phyloP scores from a whole-genome alignment of 2,797 vertebrate genomes.

The Amphiprion clarkii region DNA sequence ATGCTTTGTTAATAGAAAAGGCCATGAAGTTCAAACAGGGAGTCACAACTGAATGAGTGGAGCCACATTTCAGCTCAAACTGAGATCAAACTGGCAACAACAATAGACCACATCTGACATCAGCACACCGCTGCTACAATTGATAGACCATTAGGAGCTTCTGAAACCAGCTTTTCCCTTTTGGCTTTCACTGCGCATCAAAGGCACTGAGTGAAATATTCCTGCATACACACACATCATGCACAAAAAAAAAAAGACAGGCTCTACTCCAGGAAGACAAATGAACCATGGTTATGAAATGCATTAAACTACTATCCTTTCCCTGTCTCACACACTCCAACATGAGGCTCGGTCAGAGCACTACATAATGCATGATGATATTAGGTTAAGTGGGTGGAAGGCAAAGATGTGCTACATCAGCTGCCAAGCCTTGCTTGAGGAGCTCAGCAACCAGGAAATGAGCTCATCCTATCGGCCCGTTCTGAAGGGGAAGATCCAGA shows the following conservation, averaged over 20 bases:
- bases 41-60: conserved; percentile 24
- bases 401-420: conserved; percentile 56
- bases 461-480: conserved; percentile 55
- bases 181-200: conserved; percentile 22
- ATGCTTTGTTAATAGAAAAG: conserved; percentile 52
- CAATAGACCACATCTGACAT: conserved; percentile 39
- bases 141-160: conserved; percentile 13
- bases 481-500: conserved; percentile 11
- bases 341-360: conserved; percentile 6
- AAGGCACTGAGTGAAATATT: not conserved
- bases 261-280: not conserved
- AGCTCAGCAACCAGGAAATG: conserved; percentile 71
- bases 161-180: not conserved
- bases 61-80: conserved; percentile 34
- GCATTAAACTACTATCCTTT: conserved; percentile 12
- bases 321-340: conserved; percentile 10
- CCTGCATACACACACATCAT: not conserved
- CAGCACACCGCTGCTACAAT: conserved; percentile 12
- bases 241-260: not conserved
- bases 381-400: conserved; percentile 68
- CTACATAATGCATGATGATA: conserved; percentile 76
- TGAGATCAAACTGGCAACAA: conserved; percentile 44
- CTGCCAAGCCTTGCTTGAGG: conserved; percentile 52
- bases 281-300: conserved; percentile 7
- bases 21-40: conserved; percentile 41